Conservation (phyloP, 2,888 invertebrate species). For the Clitarchus hookeri region DNA sequence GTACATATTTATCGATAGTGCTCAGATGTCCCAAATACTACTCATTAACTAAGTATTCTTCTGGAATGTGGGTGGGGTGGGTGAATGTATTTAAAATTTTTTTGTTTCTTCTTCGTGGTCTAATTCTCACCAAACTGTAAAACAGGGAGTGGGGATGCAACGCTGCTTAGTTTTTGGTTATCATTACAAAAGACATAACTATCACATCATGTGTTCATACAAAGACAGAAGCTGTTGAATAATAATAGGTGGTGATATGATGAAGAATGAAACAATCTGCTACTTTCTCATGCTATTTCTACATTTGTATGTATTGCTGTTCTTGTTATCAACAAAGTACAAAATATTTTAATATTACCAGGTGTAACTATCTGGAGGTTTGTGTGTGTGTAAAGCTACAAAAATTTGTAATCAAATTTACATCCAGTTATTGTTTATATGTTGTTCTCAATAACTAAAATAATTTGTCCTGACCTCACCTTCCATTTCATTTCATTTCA, state of each 20-base stretch:
- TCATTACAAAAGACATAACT: constrained; percentile 26
- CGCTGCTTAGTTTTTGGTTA: constrained; percentile 17
- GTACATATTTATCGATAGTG: constrained; percentile 43
- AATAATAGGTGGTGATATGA: neutral
- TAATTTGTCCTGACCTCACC: constrained; percentile 7
- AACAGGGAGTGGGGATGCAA: constrained; percentile 22
- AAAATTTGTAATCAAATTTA: neutral
- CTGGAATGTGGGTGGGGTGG: constrained; percentile 33
- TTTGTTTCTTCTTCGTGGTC: constrained; percentile 31
- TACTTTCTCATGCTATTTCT: constrained; percentile 12
- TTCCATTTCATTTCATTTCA: neutral
- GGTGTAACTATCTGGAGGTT: neutral
- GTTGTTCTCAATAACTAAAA: neutral
- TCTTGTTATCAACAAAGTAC: constrained; percentile 8
- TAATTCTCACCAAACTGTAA: constrained; percentile 35
- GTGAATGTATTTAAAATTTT: constrained; percentile 27
- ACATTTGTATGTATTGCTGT: constrained; percentile 14
- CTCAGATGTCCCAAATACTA: constrained; percentile 37
- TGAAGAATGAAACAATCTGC: constrained; percentile 22
- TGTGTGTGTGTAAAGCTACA: constrained; percentile 14
- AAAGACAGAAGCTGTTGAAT: constrained; percentile 21
- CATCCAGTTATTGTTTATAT: neutral
- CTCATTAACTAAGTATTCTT: constrained; percentile 32
- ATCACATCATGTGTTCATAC: constrained; percentile 38
- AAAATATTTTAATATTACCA: constrained; percentile 14